These are phyloP conservation scores for Melanerpes formicivorus DNA, from an alignment of 2,113 vertebrate species.

Conservation along the genomic window DNA sequence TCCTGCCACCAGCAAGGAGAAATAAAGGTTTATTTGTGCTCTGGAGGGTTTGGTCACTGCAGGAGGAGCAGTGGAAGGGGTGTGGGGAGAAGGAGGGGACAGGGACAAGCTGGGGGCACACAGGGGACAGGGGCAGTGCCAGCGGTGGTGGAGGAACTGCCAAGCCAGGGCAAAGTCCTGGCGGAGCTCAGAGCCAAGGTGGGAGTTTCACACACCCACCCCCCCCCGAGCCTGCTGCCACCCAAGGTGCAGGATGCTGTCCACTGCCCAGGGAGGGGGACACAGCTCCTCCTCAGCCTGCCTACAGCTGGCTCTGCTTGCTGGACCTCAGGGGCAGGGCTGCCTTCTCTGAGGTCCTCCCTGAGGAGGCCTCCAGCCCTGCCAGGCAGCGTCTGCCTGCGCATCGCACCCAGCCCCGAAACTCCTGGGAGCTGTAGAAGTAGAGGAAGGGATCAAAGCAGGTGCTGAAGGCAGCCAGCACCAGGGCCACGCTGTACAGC, in stretches of 20 bases:
- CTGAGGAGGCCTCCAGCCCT: rapidly evolving
- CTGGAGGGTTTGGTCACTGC: background rate
- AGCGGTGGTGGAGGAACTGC: too few relatives aligned
- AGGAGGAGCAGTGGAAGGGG: rapidly evolving
- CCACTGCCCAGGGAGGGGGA: rapidly evolving
- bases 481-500: constrained; percentile 29
- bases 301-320: background rate
- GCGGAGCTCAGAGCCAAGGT: background rate
- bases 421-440: constrained; percentile 47
- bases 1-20: background rate
- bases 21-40: constrained; percentile 68
- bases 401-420: background rate
- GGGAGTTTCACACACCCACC: background rate
- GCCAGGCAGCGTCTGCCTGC: background rate
- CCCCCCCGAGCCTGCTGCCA: background rate
- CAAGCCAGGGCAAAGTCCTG: too few relatives aligned
- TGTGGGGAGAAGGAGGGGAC: rapidly evolving
- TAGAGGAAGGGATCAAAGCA: constrained; percentile 71
- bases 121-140: rapidly evolving
- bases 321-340: constrained; percentile 21
- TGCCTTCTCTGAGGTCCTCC: background rate
- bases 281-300: too few relatives aligned
- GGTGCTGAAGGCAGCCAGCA: constrained; percentile 46
- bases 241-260: background rate
- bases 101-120: rapidly evolving